Percentiles rank a stretch among this genome's conserved stretches.
These are phyloP conservation scores for Gobio gobio DNA, from an alignment of 2,113 vertebrate genomes.

Conservation along the genomic window DNA sequence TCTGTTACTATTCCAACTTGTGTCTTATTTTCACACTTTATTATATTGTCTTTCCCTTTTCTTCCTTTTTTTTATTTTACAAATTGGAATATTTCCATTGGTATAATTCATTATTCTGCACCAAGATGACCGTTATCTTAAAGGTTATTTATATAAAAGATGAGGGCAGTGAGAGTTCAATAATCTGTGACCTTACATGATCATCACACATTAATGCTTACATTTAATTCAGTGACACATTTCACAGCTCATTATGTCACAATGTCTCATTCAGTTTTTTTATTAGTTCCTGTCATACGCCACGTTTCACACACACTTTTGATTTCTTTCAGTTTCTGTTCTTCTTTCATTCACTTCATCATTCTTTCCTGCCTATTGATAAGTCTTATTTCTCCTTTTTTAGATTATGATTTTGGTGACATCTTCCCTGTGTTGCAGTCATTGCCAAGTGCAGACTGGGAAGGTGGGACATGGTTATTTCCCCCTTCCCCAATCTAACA, in stretches of 20 bases:
- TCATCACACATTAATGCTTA: conserved; percentile 3
- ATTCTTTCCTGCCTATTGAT: conserved; percentile 75
- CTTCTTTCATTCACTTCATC: conserved; percentile 57
- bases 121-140: not conserved
- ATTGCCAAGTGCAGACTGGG: conserved; percentile 98
- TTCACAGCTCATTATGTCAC: conserved; percentile 39
- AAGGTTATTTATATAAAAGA: not conserved
- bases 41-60: not conserved
- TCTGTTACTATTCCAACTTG: not conserved
- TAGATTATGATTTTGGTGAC: conserved; percentile 99
- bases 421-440: conserved; percentile 98
- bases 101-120: not conserved
- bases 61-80: not conserved
- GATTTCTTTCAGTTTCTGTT: conserved; percentile 29
- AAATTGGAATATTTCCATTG: not conserved
- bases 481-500: conserved; percentile 59
- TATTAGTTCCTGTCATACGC: conserved; percentile 37
- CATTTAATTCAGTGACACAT: not conserved
- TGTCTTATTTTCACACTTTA: not conserved
- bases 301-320: conserved; percentile 33
- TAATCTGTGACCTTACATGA: not conserved
- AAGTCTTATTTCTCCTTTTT: conserved; percentile 89
- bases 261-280: conserved; percentile 44
- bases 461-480: conserved; percentile 93
- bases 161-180: not conserved